Conservation (phyloP, 2,797 vertebrate species). For the Acridotheres tristis region DNA sequence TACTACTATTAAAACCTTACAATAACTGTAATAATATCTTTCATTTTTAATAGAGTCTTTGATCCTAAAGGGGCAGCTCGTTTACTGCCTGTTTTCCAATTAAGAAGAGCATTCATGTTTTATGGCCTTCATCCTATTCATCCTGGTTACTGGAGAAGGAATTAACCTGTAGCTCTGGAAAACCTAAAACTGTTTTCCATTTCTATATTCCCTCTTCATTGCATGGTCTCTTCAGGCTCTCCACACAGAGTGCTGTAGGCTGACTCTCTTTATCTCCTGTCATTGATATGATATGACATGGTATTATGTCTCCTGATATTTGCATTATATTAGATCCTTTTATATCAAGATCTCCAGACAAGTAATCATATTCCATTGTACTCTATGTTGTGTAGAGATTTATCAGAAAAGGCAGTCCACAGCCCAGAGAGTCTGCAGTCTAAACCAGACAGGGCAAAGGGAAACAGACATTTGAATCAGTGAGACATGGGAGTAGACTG, state of each 20-base stretch:
- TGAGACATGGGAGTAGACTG: background rate
- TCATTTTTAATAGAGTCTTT: background rate
- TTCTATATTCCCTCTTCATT: background rate
- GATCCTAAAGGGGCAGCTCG: background rate
- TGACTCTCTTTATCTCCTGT: background rate
- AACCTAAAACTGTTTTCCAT: background rate
- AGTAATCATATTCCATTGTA: background rate
- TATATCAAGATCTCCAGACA: background rate
- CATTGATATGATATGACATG: background rate
- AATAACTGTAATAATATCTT: conserved; percentile 10
- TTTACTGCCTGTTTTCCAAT: conserved; percentile 11
- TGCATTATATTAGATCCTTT: background rate
- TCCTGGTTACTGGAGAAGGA: background rate
- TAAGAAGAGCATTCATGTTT: background rate
- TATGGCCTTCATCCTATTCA: background rate
- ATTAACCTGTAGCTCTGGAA: background rate
- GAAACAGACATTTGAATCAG: background rate
- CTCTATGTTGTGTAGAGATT: background rate
- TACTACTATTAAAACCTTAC: conserved; percentile 11
- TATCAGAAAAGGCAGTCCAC: background rate
- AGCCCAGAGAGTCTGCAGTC: background rate
- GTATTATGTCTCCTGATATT: background rate
- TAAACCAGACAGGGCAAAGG: background rate
- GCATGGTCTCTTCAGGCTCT: background rate
- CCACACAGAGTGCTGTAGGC: background rate